phyloP scores from a whole-genome alignment of 2,797 vertebrate genomes.

The Myripristis murdjan region DNA sequence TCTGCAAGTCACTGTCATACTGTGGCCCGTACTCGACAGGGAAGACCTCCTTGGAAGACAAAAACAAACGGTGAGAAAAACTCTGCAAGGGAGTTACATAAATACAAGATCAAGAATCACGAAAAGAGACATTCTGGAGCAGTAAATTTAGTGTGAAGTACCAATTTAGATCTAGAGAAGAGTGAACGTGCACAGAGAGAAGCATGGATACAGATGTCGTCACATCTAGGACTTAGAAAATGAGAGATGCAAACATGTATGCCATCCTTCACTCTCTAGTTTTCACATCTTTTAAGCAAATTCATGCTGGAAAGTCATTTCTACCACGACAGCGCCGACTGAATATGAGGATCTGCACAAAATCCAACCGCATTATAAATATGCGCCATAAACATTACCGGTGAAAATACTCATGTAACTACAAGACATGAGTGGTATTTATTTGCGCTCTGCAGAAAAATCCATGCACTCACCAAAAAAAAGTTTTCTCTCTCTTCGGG shows the following conservation, averaged over 20 bases:
- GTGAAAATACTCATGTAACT: too few species aligned
- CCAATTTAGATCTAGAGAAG: too few species aligned
- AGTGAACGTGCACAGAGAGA: too few species aligned
- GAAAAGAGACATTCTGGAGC: too few species aligned
- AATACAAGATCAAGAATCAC: too few species aligned
- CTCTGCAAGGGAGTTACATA: background rate
- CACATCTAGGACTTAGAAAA: too few species aligned
- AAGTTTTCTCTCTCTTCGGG: conserved; percentile 74
- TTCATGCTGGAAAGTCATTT: background rate
- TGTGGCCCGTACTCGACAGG: conserved; percentile 84
- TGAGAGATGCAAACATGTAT: too few species aligned
- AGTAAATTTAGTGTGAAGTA: too few species aligned
- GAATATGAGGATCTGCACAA: background rate
- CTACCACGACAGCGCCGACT: background rate
- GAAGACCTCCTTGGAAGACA: conserved; percentile 77
- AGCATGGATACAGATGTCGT: too few species aligned
- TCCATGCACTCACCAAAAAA: conserved; percentile 64
- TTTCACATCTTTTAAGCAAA: too few species aligned
- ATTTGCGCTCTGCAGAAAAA: background rate
- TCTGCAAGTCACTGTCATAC: conserved; percentile 85
- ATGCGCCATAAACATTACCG: background rate
- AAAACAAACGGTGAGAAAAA: background rate
- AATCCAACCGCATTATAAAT: too few species aligned
- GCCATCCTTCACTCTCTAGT: too few species aligned
- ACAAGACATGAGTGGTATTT: background rate